A percentile compares a stretch with the other conserved stretches of the same genome.
Conservation (phyloP, 2,113 vertebrate species). For the Podiceps cristatus region DNA sequence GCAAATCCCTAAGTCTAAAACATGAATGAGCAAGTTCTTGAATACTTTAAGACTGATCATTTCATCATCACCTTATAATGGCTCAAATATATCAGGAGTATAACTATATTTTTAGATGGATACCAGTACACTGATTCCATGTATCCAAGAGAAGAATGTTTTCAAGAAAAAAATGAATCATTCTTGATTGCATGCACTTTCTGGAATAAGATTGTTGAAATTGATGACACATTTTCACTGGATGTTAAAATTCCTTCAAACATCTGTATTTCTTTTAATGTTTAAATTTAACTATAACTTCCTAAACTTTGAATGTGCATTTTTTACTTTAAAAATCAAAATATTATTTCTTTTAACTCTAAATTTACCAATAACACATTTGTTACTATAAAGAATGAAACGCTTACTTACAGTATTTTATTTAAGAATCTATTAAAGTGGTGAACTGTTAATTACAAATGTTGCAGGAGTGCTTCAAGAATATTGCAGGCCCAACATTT, state of each 20-base stretch:
- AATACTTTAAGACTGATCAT: neutral
- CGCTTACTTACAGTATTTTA: neutral
- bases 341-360: neutral
- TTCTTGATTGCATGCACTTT: neutral
- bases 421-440: neutral
- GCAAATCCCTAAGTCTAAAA: neutral
- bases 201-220: neutral
- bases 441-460: neutral
- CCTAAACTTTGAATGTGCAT: neutral
- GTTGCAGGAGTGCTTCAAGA: neutral
- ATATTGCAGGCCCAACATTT: neutral
- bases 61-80: neutral
- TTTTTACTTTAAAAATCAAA: neutral
- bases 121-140: neutral
- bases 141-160: neutral
- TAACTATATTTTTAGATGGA: neutral
- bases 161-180: neutral
- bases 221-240: accelerated
- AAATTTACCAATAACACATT: neutral
- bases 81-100: neutral
- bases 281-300: neutral
- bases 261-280: neutral
- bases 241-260: neutral
- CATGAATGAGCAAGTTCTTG: neutral
- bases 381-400: neutral